A percentile compares a stretch with the other conserved stretches of the same genome.
Conservation (phyloP, 2,888 invertebrate genomes). For the Acanthosepion pharaonis region DNA sequence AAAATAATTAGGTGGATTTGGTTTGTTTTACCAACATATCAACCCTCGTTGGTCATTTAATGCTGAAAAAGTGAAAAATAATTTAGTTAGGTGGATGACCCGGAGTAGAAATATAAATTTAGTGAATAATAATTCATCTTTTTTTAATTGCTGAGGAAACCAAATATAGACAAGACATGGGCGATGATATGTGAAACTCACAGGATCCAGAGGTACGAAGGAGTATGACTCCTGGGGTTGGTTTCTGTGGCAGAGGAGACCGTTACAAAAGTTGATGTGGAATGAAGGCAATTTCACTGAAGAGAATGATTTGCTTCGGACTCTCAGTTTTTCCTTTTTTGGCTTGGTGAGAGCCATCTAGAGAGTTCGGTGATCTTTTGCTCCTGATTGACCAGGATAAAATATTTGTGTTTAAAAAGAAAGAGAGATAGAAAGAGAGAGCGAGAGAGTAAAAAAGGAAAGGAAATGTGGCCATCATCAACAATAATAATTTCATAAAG, state of each 20-base stretch:
- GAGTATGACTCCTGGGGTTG: neutral
- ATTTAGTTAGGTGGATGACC: neutral
- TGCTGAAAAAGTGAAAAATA: neutral
- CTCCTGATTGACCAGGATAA: neutral
- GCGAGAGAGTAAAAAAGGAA: neutral
- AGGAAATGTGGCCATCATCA: neutral
- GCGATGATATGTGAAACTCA: neutral
- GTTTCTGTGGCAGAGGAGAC: neutral
- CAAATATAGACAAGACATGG: neutral
- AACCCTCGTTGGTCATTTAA: no score
- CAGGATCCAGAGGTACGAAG: constrained; percentile 1
- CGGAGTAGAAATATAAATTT: neutral
- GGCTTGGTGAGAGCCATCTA: constrained; percentile 11
- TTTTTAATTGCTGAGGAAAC: no score
- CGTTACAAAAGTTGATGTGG: constrained; percentile 20
- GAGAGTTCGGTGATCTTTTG: constrained; percentile 33
- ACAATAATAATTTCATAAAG: neutral
- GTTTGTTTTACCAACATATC: no score
- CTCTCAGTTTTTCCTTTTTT: neutral
- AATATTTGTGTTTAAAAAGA: neutral
- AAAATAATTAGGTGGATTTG: no score
- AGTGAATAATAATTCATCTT: neutral
- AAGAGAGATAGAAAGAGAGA: neutral
- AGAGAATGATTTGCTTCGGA: constrained; percentile 5
- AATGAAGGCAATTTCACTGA: constrained; percentile 20